Percentiles rank a stretch among this genome's conserved stretches.
Conservation (phyloP, 2,888 invertebrate genomes). For the Prosapia bicincta region DNA sequence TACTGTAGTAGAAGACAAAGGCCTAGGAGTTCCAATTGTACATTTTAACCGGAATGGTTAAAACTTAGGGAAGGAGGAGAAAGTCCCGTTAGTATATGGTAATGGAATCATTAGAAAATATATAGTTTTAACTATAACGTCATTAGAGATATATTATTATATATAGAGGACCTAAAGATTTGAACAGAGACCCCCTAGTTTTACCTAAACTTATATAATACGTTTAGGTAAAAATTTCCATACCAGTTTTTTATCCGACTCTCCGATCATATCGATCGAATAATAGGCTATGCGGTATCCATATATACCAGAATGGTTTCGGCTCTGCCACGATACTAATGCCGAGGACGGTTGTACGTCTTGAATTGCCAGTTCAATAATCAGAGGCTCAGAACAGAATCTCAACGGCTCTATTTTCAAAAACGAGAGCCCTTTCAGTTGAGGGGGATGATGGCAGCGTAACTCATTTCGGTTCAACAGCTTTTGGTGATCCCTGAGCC, state of each 20-base stretch:
- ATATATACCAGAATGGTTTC: constrained; percentile 77
- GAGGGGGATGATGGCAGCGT: constrained; percentile 78
- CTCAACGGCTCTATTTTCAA: constrained; percentile 73
- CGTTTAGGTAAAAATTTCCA: too few relatives aligned
- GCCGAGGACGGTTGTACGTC: constrained; percentile 70
- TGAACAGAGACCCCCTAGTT: too few relatives aligned
- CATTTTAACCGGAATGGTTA: too few relatives aligned
- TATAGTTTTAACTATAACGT: too few relatives aligned
- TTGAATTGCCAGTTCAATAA: constrained; percentile 78
- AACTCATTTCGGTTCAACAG: constrained; percentile 49
- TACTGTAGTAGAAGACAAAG: too few relatives aligned
- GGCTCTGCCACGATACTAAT: constrained; percentile 82
- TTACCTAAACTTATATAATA: too few relatives aligned
- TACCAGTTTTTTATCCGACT: neutral
- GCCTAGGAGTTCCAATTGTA: too few relatives aligned
- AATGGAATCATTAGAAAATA: too few relatives aligned
- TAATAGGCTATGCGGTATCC: constrained; percentile 84
- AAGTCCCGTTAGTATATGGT: too few relatives aligned
- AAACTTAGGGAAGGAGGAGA: too few relatives aligned
- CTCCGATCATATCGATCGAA: constrained; percentile 57
- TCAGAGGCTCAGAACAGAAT: constrained; percentile 78
- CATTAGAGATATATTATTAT: too few relatives aligned
- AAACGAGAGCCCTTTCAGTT: constrained; percentile 69
- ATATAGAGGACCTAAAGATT: too few relatives aligned
- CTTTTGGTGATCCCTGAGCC: constrained; percentile 85